A percentile compares a stretch with the other conserved stretches of the same genome.
phyloP scores from a whole-genome alignment of 2,888 invertebrate species.

The Cataglyphis cursor region DNA sequence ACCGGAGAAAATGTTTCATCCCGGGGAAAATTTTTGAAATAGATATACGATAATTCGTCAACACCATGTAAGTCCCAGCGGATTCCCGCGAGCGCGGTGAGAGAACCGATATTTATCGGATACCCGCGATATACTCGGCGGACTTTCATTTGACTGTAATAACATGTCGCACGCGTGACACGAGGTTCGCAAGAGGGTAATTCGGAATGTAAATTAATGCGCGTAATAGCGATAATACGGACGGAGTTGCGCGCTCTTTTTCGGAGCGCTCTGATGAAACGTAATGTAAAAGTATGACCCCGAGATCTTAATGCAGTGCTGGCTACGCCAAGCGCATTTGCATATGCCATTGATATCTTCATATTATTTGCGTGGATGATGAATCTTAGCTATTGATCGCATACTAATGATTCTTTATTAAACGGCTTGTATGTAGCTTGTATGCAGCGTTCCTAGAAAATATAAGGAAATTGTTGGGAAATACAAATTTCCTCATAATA shows the following conservation, averaged over 20 bases:
- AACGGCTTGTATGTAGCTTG: background rate
- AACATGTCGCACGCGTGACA: constrained; percentile 43
- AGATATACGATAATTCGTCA: constrained; percentile 22
- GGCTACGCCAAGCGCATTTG: constrained; percentile 1
- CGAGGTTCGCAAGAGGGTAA: constrained; percentile 45
- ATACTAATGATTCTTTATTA: constrained; percentile 43
- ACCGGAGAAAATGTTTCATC: constrained; percentile 1
- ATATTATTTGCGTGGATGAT: constrained; percentile 41
- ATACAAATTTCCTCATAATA: constrained; percentile 19
- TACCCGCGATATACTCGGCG: constrained; percentile 14
- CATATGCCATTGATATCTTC: constrained; percentile 15
- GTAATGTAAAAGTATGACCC: constrained; percentile 42
- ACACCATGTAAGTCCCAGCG: constrained; percentile 3
- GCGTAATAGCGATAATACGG: constrained; percentile 54
- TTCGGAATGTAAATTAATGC: constrained; percentile 55
- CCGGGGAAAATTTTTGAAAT: constrained; percentile 34
- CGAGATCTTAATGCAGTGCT: constrained; percentile 10
- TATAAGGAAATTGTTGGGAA: constrained; percentile 33
- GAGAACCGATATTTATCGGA: constrained; percentile 47
- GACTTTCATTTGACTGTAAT: constrained; percentile 53
- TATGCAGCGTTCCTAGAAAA: background rate
- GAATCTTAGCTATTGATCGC: constrained; percentile 23
- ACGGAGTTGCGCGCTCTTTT: constrained; percentile 38
- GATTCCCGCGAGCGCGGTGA: background rate
- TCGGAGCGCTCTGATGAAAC: constrained; percentile 22